Evolutionary conservation across 2,797 vertebrate species (phyloP).

Genomic region (Hemitrygon akajei): DNA sequence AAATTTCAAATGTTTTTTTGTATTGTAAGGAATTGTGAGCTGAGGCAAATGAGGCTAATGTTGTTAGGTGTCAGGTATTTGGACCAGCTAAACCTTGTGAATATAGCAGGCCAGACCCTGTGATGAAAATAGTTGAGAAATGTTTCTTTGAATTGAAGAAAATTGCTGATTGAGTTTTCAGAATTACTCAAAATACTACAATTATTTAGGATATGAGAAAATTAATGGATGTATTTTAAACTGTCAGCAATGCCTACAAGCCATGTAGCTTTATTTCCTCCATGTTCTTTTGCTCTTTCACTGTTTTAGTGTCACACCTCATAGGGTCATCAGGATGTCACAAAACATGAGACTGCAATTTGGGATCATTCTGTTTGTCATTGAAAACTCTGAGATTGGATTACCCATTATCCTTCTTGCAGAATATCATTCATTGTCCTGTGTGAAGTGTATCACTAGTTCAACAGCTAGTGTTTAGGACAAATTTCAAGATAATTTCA

Average conservation of each 20-base stretch:
- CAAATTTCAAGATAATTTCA: conserved; percentile 22
- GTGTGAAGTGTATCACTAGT: neutral
- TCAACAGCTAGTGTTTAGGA: neutral
- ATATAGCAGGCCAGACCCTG: neutral
- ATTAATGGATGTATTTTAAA: neutral
- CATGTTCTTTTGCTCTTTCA: too few relatives aligned
- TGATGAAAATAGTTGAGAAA: neutral
- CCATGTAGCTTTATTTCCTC: neutral
- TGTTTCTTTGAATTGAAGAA: neutral
- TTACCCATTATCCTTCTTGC: neutral
- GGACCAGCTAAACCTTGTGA: neutral
- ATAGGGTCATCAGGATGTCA: neutral
- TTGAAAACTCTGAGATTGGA: neutral
- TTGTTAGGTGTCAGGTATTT: neutral
- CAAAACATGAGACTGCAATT: neutral
- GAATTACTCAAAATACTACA: neutral
- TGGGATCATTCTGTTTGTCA: neutral
- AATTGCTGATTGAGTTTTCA: neutral
- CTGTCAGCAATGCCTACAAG: neutral
- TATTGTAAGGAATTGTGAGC: neutral
- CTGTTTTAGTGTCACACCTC: neutral
- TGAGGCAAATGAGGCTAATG: neutral
- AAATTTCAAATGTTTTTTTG: neutral
- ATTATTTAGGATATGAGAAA: neutral
- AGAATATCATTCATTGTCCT: neutral